Base-by-base conservation (phyloP, 2,113 vertebrate species). In the Oceanites oceanicus region DNA sequence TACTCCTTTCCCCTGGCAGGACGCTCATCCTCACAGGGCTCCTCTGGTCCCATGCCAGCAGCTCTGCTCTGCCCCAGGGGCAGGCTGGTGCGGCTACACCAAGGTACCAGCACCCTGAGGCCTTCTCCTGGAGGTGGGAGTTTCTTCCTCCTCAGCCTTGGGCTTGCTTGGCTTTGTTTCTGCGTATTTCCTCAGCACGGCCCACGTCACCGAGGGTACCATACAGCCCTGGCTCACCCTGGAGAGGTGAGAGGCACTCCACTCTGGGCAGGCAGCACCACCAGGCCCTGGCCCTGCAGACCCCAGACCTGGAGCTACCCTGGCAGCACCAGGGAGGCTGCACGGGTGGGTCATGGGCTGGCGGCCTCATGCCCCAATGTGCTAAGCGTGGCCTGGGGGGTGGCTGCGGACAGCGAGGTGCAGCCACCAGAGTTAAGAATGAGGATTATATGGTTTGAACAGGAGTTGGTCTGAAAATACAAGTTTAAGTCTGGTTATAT, bases 381-480 rank as follows among this genome's bases (percentile, higher is more conserved):
- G 11, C 13, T 1, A 0, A 44, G 32, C 1, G 0, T 10, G 26
- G 42, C 17, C 12, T 32, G 25, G 10, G 7, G 10, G 10, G 1
- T n/a, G 3, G 5, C 38, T 59, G 32, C 8, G 5, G 58, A 26
- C 1, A 7, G 15, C 6, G 1, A 1, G 11, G 44, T 32, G 73
- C 44, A 42, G 18, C 17, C 45, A 27, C 23, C 25, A 45, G 36
- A 70, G 4, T 0, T 47, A 47, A 62, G 22, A 36, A 44, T 17
- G 16, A 74, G 14, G 16, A 72, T 15, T 6, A 8, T 10, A 17
- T 2, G 4, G 5, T 78, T 40, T 56, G 40, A 91, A 29, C 6
- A 70, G 66, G 21, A 70, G 38, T 10, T 38, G 30, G 13, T 38
- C 29, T 44, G 27, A n/a, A 70, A 38, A 40, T 45, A 29, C 7